Conservation (phyloP, 2,797 vertebrate genomes). For the Helostoma temminkii region DNA sequence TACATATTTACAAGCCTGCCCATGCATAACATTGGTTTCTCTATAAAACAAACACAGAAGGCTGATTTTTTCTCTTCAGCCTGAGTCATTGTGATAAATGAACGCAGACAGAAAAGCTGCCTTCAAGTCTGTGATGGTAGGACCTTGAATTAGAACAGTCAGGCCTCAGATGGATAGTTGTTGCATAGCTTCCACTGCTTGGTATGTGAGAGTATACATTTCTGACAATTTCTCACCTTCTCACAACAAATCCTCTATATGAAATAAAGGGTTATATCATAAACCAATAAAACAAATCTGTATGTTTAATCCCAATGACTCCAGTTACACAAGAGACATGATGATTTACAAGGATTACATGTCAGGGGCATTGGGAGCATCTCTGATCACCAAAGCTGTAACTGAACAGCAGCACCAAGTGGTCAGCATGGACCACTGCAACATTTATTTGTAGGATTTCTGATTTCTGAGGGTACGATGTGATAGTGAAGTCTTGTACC, state of each 20-base stretch:
- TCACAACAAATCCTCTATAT: slow-evolving; percentile 3
- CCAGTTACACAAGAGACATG: slow-evolving; percentile 64
- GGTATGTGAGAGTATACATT: slow-evolving; percentile 5
- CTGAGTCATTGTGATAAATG: slow-evolving; percentile 58
- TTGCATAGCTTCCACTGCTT: slow-evolving; percentile 32
- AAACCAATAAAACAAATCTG: slow-evolving; percentile 32
- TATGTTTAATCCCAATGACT: slow-evolving; percentile 59
- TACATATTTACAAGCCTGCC: slow-evolving; percentile 45
- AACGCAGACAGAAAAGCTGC: slow-evolving; percentile 39
- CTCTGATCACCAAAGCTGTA: slow-evolving; percentile 5
- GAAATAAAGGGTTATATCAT: slow-evolving; percentile 56
- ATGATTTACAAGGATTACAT: slow-evolving; percentile 59
- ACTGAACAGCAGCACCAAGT: slow-evolving; percentile 72
- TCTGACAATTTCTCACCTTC: slow-evolving; percentile 21
- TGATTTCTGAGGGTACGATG: too few relatives aligned
- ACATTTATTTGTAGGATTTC: accelerated
- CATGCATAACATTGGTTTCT: slow-evolving; percentile 57
- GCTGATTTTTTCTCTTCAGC: slow-evolving; percentile 18
- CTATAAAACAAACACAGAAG: slow-evolving; percentile 58
- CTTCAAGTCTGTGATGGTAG: slow-evolving; percentile 34
- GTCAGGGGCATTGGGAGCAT: slow-evolving; percentile 7
- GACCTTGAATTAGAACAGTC: slow-evolving; percentile 44
- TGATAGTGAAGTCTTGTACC: too few relatives aligned
- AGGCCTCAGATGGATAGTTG: slow-evolving; percentile 21
- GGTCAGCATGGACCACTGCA: slow-evolving; percentile 32